Conservation (phyloP, 2,113 vertebrate genomes). For the Anseranas semipalmata region DNA sequence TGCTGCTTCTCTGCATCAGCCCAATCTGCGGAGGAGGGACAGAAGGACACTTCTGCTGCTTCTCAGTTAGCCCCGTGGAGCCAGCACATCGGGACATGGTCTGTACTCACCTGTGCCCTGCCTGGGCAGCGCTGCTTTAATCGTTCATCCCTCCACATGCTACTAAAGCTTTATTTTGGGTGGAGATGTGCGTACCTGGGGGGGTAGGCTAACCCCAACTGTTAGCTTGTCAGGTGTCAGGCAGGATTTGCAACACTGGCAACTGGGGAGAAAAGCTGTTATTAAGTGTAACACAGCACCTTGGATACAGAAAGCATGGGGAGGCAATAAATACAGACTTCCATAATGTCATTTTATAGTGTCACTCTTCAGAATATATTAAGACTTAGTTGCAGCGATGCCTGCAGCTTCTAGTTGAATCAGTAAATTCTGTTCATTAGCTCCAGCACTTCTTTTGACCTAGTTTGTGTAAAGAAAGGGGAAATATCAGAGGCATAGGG, state of each 20-base stretch:
- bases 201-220: background rate
- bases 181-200: background rate
- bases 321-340: slow-evolving; percentile 24
- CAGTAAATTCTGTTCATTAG: slow-evolving; percentile 5
- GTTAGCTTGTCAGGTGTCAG: background rate
- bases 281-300: background rate
- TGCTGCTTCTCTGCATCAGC: background rate
- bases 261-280: slow-evolving; percentile 23
- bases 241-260: background rate
- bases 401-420: slow-evolving; percentile 19
- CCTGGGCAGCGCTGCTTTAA: background rate
- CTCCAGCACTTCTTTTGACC: background rate
- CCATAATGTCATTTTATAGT: background rate
- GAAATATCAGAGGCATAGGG: background rate
- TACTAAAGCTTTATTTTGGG: background rate
- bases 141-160: background rate
- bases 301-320: background rate
- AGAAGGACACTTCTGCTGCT: background rate
- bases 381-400: background rate
- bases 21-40: background rate
- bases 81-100: accelerated
- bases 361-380: slow-evolving; percentile 33
- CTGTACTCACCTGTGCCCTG: accelerated
- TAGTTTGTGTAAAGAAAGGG: background rate
- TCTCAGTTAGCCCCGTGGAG: background rate